Evolutionary conservation across 2,797 vertebrate genomes (phyloP).

Genomic region (Sebastes hubbsi): DNA sequence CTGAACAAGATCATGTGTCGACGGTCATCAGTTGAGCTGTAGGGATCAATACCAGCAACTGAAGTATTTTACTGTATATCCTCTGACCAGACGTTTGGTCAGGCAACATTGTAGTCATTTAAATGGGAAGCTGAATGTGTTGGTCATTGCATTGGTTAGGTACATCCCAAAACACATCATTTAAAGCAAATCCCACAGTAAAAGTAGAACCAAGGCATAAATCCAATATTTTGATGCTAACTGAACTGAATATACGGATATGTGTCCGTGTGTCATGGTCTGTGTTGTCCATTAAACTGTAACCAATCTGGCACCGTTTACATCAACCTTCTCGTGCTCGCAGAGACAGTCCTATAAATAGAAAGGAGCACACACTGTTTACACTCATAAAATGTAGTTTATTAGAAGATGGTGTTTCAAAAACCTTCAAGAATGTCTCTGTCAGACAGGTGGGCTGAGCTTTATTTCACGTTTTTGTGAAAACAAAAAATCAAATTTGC

Average conservation of each 20-base stretch:
- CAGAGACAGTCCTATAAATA: not conserved
- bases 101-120: not conserved
- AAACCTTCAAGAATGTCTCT: not conserved
- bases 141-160: not conserved
- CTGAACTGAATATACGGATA: not conserved
- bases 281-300: not conserved
- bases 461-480: not conserved
- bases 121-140: not conserved
- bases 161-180: not conserved
- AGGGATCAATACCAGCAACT: not conserved
- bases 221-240: not conserved
- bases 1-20: constrained; percentile 33
- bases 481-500: not conserved
- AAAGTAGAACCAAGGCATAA: not conserved
- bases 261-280: not conserved
- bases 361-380: not conserved
- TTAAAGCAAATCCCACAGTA: not conserved
- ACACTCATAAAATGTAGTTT: not conserved
- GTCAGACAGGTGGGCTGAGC: not conserved
- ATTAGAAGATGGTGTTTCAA: not conserved
- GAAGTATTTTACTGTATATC: not conserved
- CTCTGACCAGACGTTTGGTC: not conserved
- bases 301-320: not conserved
- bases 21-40: not conserved
- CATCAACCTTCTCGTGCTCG: not conserved